Evolutionary conservation across 2,888 invertebrate genomes (phyloP).

Genomic region (Timema podura): DNA sequence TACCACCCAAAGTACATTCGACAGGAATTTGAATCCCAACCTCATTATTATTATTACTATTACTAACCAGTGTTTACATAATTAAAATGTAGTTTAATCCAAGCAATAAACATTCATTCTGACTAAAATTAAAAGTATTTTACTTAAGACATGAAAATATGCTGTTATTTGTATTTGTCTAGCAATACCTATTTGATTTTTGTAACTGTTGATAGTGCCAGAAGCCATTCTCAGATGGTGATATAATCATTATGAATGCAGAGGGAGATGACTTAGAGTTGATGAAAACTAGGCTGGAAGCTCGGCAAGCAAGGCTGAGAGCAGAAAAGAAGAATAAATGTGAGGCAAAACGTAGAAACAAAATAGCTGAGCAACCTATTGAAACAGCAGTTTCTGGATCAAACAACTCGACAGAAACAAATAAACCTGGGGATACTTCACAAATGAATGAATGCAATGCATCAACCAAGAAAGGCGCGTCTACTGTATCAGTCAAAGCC

Average conservation of each 20-base stretch:
- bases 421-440: too few species aligned
- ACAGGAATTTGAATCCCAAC: too few species aligned
- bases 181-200: not conserved
- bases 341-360: conserved; percentile 32
- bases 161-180: not conserved
- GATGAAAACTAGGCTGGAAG: conserved; percentile 61
- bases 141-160: not conserved
- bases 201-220: conserved; percentile 60
- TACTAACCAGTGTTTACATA: too few species aligned
- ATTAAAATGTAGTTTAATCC: too few species aligned
- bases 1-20: too few species aligned
- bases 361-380: not conserved
- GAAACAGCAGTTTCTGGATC: too few species aligned
- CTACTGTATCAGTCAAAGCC: too few species aligned
- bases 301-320: conserved; percentile 64
- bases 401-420: too few species aligned
- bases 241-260: conserved; percentile 85
- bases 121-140: not conserved
- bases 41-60: too few species aligned
- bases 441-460: too few species aligned
- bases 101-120: not conserved
- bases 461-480: too few species aligned
- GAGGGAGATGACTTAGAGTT: conserved; percentile 69
- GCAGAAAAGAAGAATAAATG: conserved; percentile 59
- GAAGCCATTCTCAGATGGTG: conserved; percentile 67